phyloP scores from a whole-genome alignment of 2,888 invertebrate species.

The Lepidocyrtinus sp. region DNA sequence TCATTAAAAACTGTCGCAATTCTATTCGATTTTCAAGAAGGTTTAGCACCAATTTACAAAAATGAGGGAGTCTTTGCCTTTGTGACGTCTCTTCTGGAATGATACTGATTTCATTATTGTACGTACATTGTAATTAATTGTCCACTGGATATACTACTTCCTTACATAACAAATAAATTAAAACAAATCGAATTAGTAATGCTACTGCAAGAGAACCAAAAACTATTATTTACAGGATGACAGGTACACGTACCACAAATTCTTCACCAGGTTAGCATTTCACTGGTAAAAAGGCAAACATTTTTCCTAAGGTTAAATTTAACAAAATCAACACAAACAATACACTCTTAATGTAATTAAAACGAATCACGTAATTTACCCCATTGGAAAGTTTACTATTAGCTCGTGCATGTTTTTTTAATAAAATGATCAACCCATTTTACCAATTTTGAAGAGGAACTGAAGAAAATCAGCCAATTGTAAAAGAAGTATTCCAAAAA shows the following conservation, averaged over 20 bases:
- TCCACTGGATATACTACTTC: background rate
- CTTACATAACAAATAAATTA: slow-evolving; percentile 24
- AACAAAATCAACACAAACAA: background rate
- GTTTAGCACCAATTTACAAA: too few relatives aligned
- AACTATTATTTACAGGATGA: slow-evolving; percentile 48
- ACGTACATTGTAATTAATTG: background rate
- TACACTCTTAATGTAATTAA: background rate
- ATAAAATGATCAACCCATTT: background rate
- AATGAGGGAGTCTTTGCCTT: background rate
- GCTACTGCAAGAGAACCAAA: slow-evolving; percentile 14
- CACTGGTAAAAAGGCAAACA: background rate
- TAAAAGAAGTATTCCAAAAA: background rate
- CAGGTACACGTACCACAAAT: slow-evolving; percentile 60
- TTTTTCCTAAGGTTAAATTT: background rate
- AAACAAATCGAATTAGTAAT: slow-evolving; percentile 20
- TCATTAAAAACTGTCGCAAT: too few relatives aligned
- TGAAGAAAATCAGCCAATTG: background rate
- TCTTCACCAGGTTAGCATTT: slow-evolving; percentile 37
- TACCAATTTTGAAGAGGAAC: background rate
- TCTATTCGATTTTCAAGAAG: too few relatives aligned
- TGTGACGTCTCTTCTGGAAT: background rate
- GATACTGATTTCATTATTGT: background rate
- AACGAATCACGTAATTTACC: slow-evolving; percentile 3
- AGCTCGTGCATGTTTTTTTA: background rate
- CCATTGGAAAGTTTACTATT: slow-evolving; percentile 3